Evolutionary conservation across 2,888 invertebrate species (phyloP), one percentile per base, ranked within the genome.

Genomic region (Branchellion lobata): DNA sequence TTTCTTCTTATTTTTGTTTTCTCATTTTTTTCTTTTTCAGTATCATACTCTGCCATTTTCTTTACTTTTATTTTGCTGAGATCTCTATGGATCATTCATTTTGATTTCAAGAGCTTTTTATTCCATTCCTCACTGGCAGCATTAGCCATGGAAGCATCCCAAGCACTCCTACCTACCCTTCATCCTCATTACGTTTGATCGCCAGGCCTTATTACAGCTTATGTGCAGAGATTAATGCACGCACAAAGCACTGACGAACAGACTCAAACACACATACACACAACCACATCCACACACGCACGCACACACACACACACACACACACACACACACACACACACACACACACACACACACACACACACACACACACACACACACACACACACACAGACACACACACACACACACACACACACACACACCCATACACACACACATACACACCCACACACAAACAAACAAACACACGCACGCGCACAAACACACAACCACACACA

Each of bases 241-340:
- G 21, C n/a, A 21, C 65, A 65, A 65, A 65, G 65, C 29, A 65
- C n/a, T 3, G 8, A 5, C n/a, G 21, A 5, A 65, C n/a, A n/a
- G 8, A 40, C 34, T 51, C 73, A 73, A 3, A 74, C 51, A 69
- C 36, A 79, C 31, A 51, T 31, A 79, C 51, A 79, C 73, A 74
- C 24, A 74, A 33, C 53, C 53, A 61, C 61, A 74, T 24, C 73
- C 69, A 57, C 36, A 27, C 65, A 65, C 65, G 21, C 65, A 65
- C n/a, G n/a, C 65, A 65, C 29, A 65, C 65, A 29, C 65, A 65
- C 29, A 65, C n/a, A 65, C 65, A 65, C n/a, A 65, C 65, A 65
- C 65, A n/a, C 34, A 51, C 51, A 40, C 40, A 79, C 27, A 78
- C 27, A 53, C 61, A 73, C 33, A 69, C 27, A 36, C 47, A 1